These are phyloP conservation scores for Malacoraja senta DNA, from an alignment of 2,797 vertebrate species.

Conservation along the genomic window DNA sequence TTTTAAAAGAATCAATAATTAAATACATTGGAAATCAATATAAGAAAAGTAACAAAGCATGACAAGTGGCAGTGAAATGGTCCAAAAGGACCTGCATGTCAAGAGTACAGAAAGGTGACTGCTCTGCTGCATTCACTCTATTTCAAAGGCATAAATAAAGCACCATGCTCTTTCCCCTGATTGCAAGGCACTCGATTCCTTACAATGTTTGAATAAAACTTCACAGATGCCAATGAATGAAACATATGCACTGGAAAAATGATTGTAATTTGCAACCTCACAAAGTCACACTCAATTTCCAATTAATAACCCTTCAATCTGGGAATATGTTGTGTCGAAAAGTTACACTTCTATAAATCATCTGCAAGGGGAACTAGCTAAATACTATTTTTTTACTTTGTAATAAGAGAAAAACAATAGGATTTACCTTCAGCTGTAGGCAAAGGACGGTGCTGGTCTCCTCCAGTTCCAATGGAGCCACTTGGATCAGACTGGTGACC, in stretches of 20 bases:
- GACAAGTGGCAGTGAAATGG: background rate
- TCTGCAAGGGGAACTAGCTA: background rate
- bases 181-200: background rate
- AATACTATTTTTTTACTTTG: background rate
- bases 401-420: background rate
- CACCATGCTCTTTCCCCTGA: background rate
- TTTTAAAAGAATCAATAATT: too few species aligned
- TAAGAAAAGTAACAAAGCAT: background rate
- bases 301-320: background rate
- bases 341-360: background rate
- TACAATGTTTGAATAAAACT: background rate
- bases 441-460: constrained; percentile 60
- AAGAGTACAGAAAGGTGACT: background rate
- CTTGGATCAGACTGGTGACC: constrained; percentile 56
- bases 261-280: background rate
- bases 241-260: background rate
- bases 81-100: background rate
- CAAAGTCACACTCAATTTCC: background rate
- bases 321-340: background rate
- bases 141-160: background rate
- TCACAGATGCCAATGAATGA: background rate
- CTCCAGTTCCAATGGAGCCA: constrained; percentile 59
- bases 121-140: background rate
- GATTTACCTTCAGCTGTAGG: constrained; percentile 68
- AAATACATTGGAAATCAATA: background rate